phyloP scores from a whole-genome alignment of 2,888 invertebrate species.

The Nudaria mundana region DNA sequence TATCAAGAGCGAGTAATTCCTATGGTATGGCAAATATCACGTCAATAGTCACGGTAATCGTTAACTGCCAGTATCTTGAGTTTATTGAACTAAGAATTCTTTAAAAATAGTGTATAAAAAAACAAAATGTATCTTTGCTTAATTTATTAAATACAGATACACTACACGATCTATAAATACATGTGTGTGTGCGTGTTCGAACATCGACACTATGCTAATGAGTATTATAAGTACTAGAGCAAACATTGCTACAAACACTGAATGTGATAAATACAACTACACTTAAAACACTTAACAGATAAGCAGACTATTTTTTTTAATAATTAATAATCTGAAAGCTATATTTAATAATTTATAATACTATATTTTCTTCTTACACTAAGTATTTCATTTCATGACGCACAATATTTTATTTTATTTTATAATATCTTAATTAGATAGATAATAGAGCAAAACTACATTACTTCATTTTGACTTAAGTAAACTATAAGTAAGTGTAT shows the following conservation, averaged over 20 bases:
- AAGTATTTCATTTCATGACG: slow-evolving; percentile 53
- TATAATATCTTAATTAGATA: slow-evolving; percentile 38
- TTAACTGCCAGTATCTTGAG: too few species aligned
- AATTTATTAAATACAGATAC: slow-evolving; percentile 30
- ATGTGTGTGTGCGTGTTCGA: slow-evolving; percentile 59
- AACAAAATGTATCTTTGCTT: slow-evolving; percentile 19
- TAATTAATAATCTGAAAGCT: slow-evolving; percentile 14
- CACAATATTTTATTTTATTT: slow-evolving; percentile 40
- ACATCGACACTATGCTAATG: slow-evolving; percentile 53
- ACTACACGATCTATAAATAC: slow-evolving; percentile 42
- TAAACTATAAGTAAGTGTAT: slow-evolving; percentile 26
- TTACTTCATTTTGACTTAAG: slow-evolving; percentile 22
- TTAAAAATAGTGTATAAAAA: too few species aligned
- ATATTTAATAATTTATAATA: slow-evolving; percentile 12
- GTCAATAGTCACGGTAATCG: too few species aligned
- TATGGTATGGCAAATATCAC: too few species aligned
- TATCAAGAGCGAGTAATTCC: too few species aligned
- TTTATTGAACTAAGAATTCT: too few species aligned
- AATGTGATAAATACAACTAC: slow-evolving; percentile 53
- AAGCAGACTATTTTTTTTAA: slow-evolving; percentile 46
- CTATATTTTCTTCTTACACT: slow-evolving; percentile 16
- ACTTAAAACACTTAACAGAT: slow-evolving; percentile 16
- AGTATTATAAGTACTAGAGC: slow-evolving; percentile 74
- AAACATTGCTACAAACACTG: slow-evolving; percentile 56
- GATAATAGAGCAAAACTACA: too few species aligned